A percentile compares a stretch with the other conserved stretches of the same genome.
These are phyloP conservation scores for Drosophila maculinotata DNA, from an alignment of 2,888 invertebrate genomes.

Conservation along the genomic window DNA sequence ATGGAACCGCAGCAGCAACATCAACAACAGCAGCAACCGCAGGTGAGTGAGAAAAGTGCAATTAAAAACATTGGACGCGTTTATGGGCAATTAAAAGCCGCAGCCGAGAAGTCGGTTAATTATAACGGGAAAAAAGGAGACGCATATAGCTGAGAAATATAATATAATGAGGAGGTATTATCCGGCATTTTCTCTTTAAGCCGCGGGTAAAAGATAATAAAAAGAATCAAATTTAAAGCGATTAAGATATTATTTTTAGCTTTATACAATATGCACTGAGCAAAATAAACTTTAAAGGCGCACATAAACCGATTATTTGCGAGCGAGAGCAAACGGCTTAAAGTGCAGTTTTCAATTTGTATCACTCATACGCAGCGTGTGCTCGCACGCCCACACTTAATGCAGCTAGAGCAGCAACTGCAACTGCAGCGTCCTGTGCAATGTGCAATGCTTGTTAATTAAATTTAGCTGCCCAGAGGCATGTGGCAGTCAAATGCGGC, in stretches of 20 bases:
- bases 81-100: background rate
- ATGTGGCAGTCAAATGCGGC: constrained; percentile 1
- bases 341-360: constrained; percentile 1
- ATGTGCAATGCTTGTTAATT: constrained; percentile 21
- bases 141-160: no score
- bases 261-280: no score
- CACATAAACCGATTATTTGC: background rate
- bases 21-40: constrained; percentile 54
- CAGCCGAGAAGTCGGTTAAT: constrained; percentile 3
- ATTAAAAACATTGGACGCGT: constrained; percentile 4
- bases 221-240: no score
- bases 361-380: constrained; percentile 46
- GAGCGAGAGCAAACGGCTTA: background rate
- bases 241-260: no score
- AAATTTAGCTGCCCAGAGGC: constrained; percentile 15
- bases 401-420: constrained; percentile 2
- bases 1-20: constrained; percentile 33
- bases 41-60: constrained; percentile 55
- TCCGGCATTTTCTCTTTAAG: no score
- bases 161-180: no score
- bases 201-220: no score
- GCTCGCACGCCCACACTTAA: constrained; percentile 1
- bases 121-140: background rate
- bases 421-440: background rate
- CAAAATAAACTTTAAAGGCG: no score